phyloP scores from a whole-genome alignment of 2,797 vertebrate genomes.

The Ctenosaura bakeri region DNA sequence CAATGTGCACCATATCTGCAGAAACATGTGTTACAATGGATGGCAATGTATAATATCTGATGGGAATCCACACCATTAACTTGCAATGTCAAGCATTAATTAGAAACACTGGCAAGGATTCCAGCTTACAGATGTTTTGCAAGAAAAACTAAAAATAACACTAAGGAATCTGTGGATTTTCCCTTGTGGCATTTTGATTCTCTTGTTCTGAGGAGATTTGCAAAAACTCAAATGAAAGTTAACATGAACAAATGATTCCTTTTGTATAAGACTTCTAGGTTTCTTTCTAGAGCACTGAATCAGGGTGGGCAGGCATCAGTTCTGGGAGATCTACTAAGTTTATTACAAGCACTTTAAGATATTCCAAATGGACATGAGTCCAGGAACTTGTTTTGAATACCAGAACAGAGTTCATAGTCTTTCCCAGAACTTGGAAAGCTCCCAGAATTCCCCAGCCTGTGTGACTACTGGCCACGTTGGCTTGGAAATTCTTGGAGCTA shows the following conservation, averaged over 20 bases:
- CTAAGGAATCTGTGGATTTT: background rate
- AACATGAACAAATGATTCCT: constrained; percentile 3
- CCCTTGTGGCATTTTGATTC: background rate
- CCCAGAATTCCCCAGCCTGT: too few relatives aligned
- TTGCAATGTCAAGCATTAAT: constrained; percentile 39
- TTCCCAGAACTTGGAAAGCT: too few relatives aligned
- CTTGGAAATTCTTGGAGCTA: too few relatives aligned
- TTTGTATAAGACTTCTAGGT: background rate
- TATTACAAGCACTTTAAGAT: background rate
- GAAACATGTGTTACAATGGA: constrained; percentile 31
- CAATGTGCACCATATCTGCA: constrained; percentile 37
- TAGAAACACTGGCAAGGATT: constrained; percentile 31
- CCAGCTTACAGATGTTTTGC: constrained; percentile 38
- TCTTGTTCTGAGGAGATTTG: background rate
- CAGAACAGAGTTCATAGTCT: too few relatives aligned
- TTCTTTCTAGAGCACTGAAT: background rate
- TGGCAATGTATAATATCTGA: constrained; percentile 23
- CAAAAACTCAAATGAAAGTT: background rate
- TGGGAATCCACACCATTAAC: background rate
- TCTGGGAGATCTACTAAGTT: background rate
- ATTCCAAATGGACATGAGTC: background rate
- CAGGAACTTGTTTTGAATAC: background rate
- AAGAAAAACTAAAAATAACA: constrained; percentile 5
- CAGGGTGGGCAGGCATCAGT: background rate
- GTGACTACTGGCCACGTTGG: too few relatives aligned